A percentile compares a stretch with the other conserved stretches of the same genome.
Evolutionary conservation across 2,113 vertebrate species (phyloP).

Genomic region (Alethe diademata): DNA sequence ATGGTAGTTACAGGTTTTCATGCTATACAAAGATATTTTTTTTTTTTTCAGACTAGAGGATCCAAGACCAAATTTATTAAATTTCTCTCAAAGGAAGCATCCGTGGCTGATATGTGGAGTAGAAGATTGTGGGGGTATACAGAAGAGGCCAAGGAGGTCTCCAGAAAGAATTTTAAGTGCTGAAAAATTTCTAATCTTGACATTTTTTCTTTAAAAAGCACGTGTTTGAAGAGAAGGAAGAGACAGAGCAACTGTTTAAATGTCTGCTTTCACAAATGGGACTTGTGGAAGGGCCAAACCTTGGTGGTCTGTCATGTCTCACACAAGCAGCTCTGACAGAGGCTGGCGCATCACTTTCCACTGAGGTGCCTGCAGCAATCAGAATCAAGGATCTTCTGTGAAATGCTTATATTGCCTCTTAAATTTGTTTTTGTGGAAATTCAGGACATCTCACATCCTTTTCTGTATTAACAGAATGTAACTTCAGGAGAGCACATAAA

Average conservation of each 20-base stretch:
- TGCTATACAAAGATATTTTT: neutral
- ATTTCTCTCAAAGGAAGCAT: neutral
- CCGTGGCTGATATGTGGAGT: neutral
- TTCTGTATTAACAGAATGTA: neutral
- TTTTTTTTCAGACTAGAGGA: neutral
- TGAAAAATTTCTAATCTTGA: neutral
- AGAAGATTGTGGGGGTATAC: neutral
- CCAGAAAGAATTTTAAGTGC: slow-evolving; percentile 53
- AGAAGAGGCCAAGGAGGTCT: slow-evolving; percentile 4
- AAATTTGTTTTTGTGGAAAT: slow-evolving; percentile 58
- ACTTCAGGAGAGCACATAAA: slow-evolving; percentile 25
- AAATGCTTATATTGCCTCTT: slow-evolving; percentile 48
- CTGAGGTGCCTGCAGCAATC: neutral
- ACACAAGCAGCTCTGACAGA: neutral
- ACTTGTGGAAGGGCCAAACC: neutral
- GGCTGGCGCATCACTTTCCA: neutral
- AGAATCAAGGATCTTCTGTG: slow-evolving; percentile 28
- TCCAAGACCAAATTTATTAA: neutral
- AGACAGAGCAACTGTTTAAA: slow-evolving; percentile 18
- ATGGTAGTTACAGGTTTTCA: neutral
- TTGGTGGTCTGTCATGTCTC: neutral
- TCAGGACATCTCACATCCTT: neutral
- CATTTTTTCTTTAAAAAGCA: slow-evolving; percentile 1
- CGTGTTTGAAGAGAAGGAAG: slow-evolving; percentile 1
- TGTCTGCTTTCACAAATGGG: slow-evolving; percentile 28